Evolutionary conservation across 1,140 invertebrate genomes (phyloP), one percentile per base, ranked within the genome.

Genomic region (Lethocerus indicus): DNA sequence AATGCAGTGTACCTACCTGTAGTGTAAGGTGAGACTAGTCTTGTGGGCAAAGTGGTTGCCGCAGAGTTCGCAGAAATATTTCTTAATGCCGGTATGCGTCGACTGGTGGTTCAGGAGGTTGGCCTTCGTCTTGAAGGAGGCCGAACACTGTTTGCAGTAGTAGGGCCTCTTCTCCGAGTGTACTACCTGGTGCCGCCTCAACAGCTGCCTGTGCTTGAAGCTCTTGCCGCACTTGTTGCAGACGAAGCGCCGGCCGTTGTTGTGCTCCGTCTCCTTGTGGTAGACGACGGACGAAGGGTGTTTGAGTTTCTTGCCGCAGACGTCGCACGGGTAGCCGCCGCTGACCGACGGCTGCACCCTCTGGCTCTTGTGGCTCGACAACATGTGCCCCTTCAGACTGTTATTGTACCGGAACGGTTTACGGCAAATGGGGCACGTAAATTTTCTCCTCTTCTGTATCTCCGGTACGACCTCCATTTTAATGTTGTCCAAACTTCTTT

Each of bases 41-140:
- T 81, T 82, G 59, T 82, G 79, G 2, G 78, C 71, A 61, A 83
- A 83, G 47, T 68, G 72, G 57, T 86, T 82, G 9, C 76, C 76
- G 62, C 86, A 90, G 43, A 83, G 71, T 50, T 78, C 73, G 58
- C 85, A 87, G 20, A 71, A 67, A 62, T 78, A 83, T 58, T 75
- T 78, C 58, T 81, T 83, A 44, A 81, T 74, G 3, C 78, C 78
- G 0, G 73, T 73, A 56, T 83, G 81, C 2, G 76, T 73, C 5
- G 71, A 65, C 52, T 73, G 69, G 62, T 84, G 81, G 63, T 79
- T 81, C 9, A 78, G 57, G 21, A 83, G 60, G 61, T 80, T 81
- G 0, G 79, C 71, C 53, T 78, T 76, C 0, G 79, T 79, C 60
- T 82, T 81, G 60, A 85, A 85, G 40, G 67, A 68, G 2, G 74